These are phyloP conservation scores for Theristicus caerulescens DNA, from an alignment of 2,113 vertebrate genomes.

Conservation along the genomic window DNA sequence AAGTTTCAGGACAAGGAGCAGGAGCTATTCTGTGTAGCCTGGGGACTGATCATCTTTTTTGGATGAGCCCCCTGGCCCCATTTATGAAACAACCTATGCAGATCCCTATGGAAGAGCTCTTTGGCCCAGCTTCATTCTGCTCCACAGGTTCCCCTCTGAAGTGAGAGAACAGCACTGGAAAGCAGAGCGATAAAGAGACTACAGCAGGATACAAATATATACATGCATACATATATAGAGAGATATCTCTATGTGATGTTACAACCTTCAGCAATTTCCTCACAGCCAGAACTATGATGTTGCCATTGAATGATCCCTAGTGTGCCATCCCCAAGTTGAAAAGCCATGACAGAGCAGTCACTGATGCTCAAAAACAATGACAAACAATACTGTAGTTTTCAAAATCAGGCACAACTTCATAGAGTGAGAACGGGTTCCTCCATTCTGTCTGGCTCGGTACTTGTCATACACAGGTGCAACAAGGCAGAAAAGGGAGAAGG, in stretches of 20 bases:
- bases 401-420: not conserved
- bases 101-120: not conserved
- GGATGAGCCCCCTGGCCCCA: fast-evolving
- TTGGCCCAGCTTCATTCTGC: not conserved
- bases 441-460: not conserved
- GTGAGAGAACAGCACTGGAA: not conserved
- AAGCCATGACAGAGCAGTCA: not conserved
- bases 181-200: not conserved
- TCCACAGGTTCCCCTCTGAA: not conserved
- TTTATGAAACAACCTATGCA: not conserved
- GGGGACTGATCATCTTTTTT: not conserved
- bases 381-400: not conserved
- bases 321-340: not conserved
- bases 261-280: not conserved
- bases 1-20: not conserved
- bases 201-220: not conserved
- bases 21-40: not conserved
- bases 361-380: not conserved
- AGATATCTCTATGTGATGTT: fast-evolving
- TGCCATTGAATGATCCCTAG: not conserved
- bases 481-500: not conserved
- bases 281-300: not conserved
- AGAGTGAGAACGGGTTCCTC: not conserved
- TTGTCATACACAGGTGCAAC: not conserved
- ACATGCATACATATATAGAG: too few species aligned